Conservation (phyloP, 1,140 invertebrate species). For the Drosophila azteca region DNA sequence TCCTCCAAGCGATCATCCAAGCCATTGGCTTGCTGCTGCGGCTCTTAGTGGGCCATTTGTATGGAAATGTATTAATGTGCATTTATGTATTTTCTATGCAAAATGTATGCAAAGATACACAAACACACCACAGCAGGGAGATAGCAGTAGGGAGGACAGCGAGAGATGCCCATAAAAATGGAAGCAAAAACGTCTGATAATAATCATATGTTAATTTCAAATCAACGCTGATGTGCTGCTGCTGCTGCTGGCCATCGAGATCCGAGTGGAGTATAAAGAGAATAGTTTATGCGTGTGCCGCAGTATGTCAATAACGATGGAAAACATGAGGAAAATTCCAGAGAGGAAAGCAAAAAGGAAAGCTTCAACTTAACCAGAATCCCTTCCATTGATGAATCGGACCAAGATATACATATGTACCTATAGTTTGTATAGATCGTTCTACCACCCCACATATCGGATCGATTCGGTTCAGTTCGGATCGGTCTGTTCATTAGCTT, state of each 20-base stretch:
- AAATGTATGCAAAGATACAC: conserved; percentile 45
- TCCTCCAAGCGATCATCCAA: too few relatives aligned
- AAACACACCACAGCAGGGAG: conserved; percentile 35
- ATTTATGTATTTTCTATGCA: conserved; percentile 77
- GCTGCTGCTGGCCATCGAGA: conserved; percentile 17
- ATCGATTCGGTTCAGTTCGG: too few relatives aligned
- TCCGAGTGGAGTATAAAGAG: background rate
- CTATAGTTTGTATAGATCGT: too few relatives aligned
- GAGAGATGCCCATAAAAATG: conserved; percentile 64
- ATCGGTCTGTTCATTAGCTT: conserved; percentile 31
- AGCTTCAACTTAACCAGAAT: background rate
- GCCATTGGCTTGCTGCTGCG: too few relatives aligned
- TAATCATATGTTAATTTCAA: conserved; percentile 79
- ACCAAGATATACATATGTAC: background rate
- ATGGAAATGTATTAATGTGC: conserved; percentile 77
- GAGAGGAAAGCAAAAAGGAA: background rate
- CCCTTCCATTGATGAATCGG: too few relatives aligned
- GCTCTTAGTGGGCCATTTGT: conserved; percentile 44
- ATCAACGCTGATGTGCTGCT: conserved; percentile 52
- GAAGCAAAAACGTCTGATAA: conserved; percentile 77
- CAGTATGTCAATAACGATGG: conserved; percentile 10
- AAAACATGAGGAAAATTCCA: background rate
- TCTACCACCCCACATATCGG: too few relatives aligned
- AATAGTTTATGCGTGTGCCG: conserved; percentile 66
- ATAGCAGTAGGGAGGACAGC: background rate